Conservation (phyloP, 2,888 invertebrate species). For the Aleiodes leptofemur region DNA sequence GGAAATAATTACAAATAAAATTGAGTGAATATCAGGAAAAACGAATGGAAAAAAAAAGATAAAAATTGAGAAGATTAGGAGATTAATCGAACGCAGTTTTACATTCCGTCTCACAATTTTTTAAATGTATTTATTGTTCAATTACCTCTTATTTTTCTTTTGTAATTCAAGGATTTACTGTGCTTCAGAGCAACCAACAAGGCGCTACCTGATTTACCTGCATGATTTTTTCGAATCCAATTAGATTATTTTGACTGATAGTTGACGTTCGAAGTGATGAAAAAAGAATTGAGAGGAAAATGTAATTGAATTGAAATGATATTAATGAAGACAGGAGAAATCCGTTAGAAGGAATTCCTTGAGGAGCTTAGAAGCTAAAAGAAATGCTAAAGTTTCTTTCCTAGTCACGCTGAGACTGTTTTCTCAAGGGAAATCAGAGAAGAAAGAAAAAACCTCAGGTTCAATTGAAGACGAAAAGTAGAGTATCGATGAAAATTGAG, state of each 20-base stretch:
- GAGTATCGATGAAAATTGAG: constrained; percentile 5
- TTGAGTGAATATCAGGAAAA: constrained; percentile 15
- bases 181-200: not conserved
- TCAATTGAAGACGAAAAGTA: not conserved
- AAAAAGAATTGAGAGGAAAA: not conserved
- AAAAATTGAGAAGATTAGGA: constrained; percentile 10
- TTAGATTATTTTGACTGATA: not conserved
- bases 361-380: constrained; percentile 3
- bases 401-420: constrained; percentile 23
- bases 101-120: constrained; percentile 29
- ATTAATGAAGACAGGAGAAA: constrained; percentile 12
- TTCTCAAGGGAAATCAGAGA: constrained; percentile 21
- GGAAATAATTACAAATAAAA: constrained; percentile 31
- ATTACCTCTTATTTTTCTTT: not conserved
- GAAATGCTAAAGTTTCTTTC: constrained; percentile 16
- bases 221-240: constrained; percentile 11
- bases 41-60: constrained; percentile 11
- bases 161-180: not conserved
- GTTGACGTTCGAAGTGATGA: constrained; percentile 5
- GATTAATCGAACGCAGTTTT: constrained; percentile 39
- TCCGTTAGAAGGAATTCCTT: not conserved
- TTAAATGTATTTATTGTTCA: constrained; percentile 16
- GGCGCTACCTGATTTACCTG: constrained; percentile 31
- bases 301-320: not conserved
- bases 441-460: not conserved